These are phyloP conservation scores for Semicossyphus pulcher DNA, from an alignment of 2,113 vertebrate genomes.

Conservation along the genomic window DNA sequence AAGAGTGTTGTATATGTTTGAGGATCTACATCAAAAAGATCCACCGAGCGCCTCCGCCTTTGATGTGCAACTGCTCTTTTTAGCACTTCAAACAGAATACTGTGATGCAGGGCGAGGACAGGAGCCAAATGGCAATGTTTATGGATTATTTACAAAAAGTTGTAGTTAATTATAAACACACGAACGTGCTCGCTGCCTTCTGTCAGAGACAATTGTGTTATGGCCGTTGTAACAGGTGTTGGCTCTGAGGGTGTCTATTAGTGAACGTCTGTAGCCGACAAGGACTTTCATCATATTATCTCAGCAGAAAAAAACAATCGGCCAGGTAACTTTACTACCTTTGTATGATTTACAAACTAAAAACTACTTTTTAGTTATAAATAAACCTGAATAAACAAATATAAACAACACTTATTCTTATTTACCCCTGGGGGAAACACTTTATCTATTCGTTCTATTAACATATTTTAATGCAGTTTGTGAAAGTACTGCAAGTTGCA, in stretches of 20 bases:
- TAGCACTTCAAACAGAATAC: constrained; percentile 74
- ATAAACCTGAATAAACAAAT: background rate
- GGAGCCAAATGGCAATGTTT: constrained; percentile 60
- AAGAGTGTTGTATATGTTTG: constrained; percentile 41
- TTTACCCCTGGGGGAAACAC: background rate
- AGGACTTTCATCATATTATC: background rate
- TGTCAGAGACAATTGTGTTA: constrained; percentile 7
- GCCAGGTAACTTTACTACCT: background rate
- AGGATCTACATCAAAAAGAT: constrained; percentile 61
- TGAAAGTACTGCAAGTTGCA: too few species aligned
- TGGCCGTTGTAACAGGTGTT: background rate
- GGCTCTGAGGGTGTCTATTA: background rate
- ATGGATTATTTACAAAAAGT: constrained; percentile 56
- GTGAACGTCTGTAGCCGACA: background rate
- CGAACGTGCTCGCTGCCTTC: constrained; percentile 20
- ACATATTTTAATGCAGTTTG: background rate
- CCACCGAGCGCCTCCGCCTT: constrained; percentile 26
- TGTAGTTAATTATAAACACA: constrained; percentile 52
- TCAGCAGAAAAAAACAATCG: background rate
- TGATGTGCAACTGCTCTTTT: constrained; percentile 62
- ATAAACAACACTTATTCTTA: too few species aligned
- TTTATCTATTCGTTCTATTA: background rate
- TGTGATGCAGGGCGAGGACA: constrained; percentile 35
- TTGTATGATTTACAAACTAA: background rate
- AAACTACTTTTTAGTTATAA: too few species aligned